Evolutionary conservation across 1,140 invertebrate genomes (phyloP).

Genomic region (Belonocnema kinseyi): DNA sequence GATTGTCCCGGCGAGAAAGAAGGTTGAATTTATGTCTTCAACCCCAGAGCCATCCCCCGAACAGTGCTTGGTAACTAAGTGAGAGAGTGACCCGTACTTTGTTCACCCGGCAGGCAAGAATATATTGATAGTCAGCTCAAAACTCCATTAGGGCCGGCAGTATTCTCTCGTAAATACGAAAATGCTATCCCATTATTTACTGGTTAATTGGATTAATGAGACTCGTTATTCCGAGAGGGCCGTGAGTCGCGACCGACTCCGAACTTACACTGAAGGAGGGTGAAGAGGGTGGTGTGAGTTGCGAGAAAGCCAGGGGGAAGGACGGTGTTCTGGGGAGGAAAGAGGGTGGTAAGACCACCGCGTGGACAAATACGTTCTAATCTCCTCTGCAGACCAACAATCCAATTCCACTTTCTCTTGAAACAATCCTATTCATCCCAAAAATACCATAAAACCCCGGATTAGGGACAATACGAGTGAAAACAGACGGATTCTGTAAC

Average conservation of each 20-base stretch:
- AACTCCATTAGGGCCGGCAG: conserved; percentile 73
- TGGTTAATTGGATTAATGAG: conserved; percentile 78
- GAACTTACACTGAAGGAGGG: conserved; percentile 50
- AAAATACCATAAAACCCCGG: too few relatives aligned
- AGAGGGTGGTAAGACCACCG: conserved; percentile 61
- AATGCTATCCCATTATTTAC: conserved; percentile 77
- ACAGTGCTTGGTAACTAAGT: conserved; percentile 64
- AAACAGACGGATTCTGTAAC: too few relatives aligned
- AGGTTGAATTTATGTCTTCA: conserved; percentile 62
- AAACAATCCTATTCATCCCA: too few relatives aligned
- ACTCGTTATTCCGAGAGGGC: conserved; percentile 74
- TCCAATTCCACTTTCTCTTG: background rate
- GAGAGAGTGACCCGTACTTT: conserved; percentile 74
- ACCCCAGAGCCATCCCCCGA: conserved; percentile 38
- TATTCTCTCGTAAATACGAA: conserved; percentile 73
- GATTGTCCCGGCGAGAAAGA: conserved; percentile 42
- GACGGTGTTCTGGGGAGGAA: conserved; percentile 41
- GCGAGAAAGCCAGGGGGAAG: conserved; percentile 51
- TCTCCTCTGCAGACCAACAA: background rate
- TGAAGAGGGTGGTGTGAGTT: conserved; percentile 48
- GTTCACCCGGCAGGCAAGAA: conserved; percentile 68
- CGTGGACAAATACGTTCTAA: conserved; percentile 65
- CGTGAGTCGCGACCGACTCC: conserved; percentile 63
- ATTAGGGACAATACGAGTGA: too few relatives aligned
- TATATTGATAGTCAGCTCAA: conserved; percentile 77